Conservation (phyloP, 2,797 vertebrate species). For the Chelmon rostratus region DNA sequence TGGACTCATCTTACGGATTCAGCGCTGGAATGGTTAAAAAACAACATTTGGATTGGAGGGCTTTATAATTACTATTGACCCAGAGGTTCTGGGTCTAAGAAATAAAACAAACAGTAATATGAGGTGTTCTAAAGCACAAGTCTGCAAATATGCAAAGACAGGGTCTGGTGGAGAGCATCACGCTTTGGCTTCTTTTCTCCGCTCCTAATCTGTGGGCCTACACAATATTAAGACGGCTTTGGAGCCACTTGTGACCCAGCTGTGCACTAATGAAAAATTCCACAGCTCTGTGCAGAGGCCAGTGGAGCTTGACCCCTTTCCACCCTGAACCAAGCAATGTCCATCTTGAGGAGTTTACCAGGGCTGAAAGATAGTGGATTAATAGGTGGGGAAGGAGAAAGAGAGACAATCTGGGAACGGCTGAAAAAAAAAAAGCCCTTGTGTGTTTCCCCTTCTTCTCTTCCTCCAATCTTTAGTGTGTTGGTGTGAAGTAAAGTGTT, state of each 20-base stretch:
- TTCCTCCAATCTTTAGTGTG: conserved; percentile 87
- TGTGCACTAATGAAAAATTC: conserved; percentile 99
- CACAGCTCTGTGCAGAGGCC: conserved; percentile 92
- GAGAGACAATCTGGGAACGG: conserved; percentile 88
- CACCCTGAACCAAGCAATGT: conserved; percentile 84
- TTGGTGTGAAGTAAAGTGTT: conserved; percentile 94
- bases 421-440: conserved; percentile 51
- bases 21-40: conserved; percentile 84
- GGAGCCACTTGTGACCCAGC: conserved; percentile 96
- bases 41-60: conserved; percentile 86
- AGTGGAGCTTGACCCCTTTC: conserved; percentile 88
- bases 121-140: conserved; percentile 90
- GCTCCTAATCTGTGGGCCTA: conserved; percentile 91
- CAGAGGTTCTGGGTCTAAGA: conserved; percentile 84
- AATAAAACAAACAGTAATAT: conserved; percentile 90
- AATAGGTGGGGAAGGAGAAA: conserved; percentile 86
- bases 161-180: conserved; percentile 90
- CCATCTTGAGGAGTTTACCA: conserved; percentile 95
- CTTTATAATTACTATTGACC: conserved; percentile 89
- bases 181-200: conserved; percentile 89
- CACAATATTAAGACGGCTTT: conserved; percentile 98
- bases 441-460: conserved; percentile 87
- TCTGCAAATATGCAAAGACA: conserved; percentile 93
- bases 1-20: conserved; percentile 66
- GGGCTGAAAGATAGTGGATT: conserved; percentile 96